phyloP scores from a whole-genome alignment of 1,140 invertebrate genomes.

The Penaeus vannamei region DNA sequence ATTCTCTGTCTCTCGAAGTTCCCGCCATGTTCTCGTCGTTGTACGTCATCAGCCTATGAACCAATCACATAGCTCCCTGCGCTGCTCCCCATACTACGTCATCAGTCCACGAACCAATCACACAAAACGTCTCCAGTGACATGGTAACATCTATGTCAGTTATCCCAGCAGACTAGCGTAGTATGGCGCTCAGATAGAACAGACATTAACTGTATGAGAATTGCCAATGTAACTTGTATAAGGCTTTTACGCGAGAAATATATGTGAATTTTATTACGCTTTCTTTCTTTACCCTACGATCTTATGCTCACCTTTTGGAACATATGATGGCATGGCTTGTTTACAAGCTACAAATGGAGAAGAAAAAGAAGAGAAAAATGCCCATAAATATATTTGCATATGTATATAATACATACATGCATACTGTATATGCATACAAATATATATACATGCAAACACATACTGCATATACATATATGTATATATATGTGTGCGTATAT shows the following conservation, averaged over 20 bases:
- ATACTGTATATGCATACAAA: constrained; percentile 1
- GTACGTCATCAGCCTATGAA: constrained; percentile 60
- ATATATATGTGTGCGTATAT: constrained; percentile 2
- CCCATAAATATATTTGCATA: constrained; percentile 16
- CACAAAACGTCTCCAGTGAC: neutral
- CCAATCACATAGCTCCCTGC: constrained; percentile 55
- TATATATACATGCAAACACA: neutral
- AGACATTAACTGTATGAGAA: constrained; percentile 57
- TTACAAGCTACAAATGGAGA: no score
- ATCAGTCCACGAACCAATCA: constrained; percentile 56
- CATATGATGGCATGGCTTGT: neutral
- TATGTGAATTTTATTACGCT: constrained; percentile 65
- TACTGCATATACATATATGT: neutral
- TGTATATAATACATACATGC: constrained; percentile 37
- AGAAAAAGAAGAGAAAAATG: no score
- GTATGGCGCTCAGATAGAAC: constrained; percentile 45
- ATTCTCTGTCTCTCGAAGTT: constrained; percentile 49
- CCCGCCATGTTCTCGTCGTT: constrained; percentile 62
- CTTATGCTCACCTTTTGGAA: neutral
- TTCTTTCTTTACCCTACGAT: neutral
- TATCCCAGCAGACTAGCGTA: constrained; percentile 19
- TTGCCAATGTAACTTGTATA: constrained; percentile 64
- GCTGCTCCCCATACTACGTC: constrained; percentile 49
- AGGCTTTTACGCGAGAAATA: constrained; percentile 66
- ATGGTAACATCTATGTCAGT: constrained; percentile 26